phyloP scores from a whole-genome alignment of 2,113 vertebrate species.

The Natator depressus region DNA sequence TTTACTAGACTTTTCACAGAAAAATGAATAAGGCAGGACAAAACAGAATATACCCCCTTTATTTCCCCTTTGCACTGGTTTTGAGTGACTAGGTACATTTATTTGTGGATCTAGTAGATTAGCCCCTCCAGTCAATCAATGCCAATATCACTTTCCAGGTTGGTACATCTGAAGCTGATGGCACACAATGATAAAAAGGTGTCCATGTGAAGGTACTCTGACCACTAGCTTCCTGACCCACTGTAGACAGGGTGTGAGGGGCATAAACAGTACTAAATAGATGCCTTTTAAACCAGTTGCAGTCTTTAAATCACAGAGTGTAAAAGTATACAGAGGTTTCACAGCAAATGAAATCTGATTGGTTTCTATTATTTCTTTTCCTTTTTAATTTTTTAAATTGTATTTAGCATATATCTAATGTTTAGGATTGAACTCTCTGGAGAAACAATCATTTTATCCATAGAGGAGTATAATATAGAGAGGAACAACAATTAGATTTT shows the following conservation, averaged over 20 bases:
- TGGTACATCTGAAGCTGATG: accelerated
- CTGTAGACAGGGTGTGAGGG: not conserved
- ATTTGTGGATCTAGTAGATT: accelerated
- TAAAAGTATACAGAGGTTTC: not conserved
- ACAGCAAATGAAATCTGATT: not conserved
- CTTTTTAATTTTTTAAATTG: not conserved
- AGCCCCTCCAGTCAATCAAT: accelerated
- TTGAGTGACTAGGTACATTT: not conserved
- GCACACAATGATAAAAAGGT: not conserved
- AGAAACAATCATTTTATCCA: not conserved
- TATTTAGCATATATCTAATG: not conserved
- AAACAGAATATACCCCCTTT: not conserved
- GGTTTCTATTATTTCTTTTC: not conserved
- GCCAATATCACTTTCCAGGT: accelerated
- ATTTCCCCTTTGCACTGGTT: accelerated
- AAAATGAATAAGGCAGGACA: not conserved
- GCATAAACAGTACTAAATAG: not conserved
- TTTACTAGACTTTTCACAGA: not conserved
- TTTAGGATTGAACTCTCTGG: not conserved
- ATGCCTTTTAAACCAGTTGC: not conserved
- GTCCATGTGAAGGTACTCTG: not conserved
- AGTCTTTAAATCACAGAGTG: not conserved
- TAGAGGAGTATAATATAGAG: not conserved
- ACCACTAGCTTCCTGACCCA: not conserved
- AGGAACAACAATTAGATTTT: not conserved